Evolutionary conservation across 2,797 vertebrate genomes (phyloP).

Genomic region (Phrynocephalus guinanensis): DNA sequence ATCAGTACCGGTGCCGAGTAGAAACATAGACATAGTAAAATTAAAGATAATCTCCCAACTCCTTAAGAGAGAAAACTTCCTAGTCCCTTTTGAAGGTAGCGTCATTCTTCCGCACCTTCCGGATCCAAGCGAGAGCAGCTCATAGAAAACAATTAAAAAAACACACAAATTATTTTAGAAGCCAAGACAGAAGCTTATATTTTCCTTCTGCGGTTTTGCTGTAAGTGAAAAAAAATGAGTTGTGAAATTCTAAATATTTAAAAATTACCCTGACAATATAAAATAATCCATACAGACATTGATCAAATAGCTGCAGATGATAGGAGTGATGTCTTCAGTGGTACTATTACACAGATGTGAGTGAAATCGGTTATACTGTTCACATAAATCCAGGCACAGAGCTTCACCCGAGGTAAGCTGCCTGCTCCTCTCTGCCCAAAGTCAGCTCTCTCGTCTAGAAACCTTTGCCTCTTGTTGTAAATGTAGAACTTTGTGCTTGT

Average conservation of each 20-base stretch:
- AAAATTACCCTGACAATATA: neutral
- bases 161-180: neutral
- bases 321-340: no score
- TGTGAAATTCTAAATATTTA: neutral
- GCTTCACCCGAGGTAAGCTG: no score
- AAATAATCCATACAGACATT: neutral
- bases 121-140: no score
- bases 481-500: neutral
- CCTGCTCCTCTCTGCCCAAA: no score
- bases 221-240: neutral
- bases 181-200: neutral
- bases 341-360: no score
- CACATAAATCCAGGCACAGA: no score
- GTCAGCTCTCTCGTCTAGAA: neutral
- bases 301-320: no score
- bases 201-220: neutral
- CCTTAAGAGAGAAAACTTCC: neutral
- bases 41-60: rapidly evolving
- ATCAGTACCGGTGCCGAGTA: neutral
- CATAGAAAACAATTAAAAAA: no score
- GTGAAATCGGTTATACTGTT: no score
- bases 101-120: no score
- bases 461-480: neutral
- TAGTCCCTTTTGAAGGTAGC: neutral
- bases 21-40: conserved; percentile 1